Percentiles rank a stretch among this genome's conserved stretches.
Evolutionary conservation across 1,140 invertebrate genomes (phyloP).

Genomic region (Drosophila bipectinata): DNA sequence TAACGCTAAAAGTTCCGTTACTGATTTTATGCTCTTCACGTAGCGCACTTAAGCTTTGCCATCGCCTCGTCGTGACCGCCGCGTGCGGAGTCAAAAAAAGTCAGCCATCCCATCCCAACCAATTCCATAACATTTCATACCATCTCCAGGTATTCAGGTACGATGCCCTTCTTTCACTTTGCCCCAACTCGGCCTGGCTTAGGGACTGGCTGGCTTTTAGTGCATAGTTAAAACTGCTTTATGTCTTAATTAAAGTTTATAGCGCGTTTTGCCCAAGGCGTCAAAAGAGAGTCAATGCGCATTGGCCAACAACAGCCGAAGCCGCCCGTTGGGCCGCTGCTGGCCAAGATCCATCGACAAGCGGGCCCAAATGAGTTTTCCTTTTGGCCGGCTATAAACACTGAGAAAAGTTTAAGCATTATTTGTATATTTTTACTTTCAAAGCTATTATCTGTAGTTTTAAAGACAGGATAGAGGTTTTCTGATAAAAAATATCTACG

Average conservation of each 20-base stretch:
- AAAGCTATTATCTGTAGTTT: neutral
- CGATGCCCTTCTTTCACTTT: conserved; percentile 69
- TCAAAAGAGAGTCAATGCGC: conserved; percentile 74
- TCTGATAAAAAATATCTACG: too few species aligned
- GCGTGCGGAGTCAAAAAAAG: conserved; percentile 14
- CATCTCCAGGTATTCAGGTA: conserved; percentile 43
- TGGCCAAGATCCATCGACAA: conserved; percentile 57
- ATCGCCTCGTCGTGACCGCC: conserved; percentile 28
- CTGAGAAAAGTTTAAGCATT: neutral
- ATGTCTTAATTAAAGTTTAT: conserved; percentile 82
- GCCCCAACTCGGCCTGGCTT: conserved; percentile 10
- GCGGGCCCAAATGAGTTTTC: conserved; percentile 64
- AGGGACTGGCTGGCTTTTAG: conserved; percentile 52
- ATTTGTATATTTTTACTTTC: neutral
- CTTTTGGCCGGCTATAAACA: conserved; percentile 7
- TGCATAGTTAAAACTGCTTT: conserved; percentile 75
- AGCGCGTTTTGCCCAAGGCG: conserved; percentile 68
- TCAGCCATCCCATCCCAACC: conserved; percentile 1
- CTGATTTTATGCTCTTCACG: conserved; percentile 50
- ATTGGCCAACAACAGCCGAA: conserved; percentile 33
- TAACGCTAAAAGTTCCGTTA: conserved; percentile 41
- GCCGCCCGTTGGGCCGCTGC: conserved; percentile 32
- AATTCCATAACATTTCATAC: neutral
- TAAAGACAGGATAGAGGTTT: neutral
- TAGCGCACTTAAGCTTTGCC: conserved; percentile 45